phyloP scores from a whole-genome alignment of 2,113 vertebrate genomes.

The Actenoides lindsayi region DNA sequence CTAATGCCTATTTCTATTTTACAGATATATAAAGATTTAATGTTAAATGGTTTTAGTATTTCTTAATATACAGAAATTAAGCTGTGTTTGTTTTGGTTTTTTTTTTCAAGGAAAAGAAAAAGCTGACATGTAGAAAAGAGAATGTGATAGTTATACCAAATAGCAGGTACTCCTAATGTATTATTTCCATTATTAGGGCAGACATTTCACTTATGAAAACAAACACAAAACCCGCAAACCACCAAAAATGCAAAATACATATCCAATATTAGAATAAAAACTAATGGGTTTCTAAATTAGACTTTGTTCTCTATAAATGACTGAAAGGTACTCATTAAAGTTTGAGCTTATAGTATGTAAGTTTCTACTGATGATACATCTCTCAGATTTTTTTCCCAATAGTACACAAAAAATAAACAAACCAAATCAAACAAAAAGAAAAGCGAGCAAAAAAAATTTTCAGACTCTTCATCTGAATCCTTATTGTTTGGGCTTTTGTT shows the following conservation, averaged over 20 bases:
- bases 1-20: not conserved
- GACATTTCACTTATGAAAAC: not conserved
- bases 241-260: not conserved
- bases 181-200: not conserved
- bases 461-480: not conserved
- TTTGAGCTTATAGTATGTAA: not conserved
- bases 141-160: not conserved
- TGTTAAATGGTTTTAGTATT: not conserved
- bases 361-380: not conserved
- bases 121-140: not conserved
- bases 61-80: not conserved
- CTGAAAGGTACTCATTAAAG: not conserved
- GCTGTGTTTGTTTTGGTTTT: accelerated
- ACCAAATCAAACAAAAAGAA: not conserved
- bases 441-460: not conserved
- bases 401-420: not conserved
- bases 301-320: not conserved
- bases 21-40: not conserved
- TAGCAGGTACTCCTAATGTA: not conserved
- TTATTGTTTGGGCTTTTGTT: not conserved
- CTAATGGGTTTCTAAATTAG: not conserved
- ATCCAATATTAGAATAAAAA: not conserved
- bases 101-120: not conserved
- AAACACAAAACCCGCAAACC: not conserved
- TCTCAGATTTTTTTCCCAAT: not conserved